Evolutionary conservation across 2,888 invertebrate genomes (phyloP).

Genomic region (Amphipoea lucens): DNA sequence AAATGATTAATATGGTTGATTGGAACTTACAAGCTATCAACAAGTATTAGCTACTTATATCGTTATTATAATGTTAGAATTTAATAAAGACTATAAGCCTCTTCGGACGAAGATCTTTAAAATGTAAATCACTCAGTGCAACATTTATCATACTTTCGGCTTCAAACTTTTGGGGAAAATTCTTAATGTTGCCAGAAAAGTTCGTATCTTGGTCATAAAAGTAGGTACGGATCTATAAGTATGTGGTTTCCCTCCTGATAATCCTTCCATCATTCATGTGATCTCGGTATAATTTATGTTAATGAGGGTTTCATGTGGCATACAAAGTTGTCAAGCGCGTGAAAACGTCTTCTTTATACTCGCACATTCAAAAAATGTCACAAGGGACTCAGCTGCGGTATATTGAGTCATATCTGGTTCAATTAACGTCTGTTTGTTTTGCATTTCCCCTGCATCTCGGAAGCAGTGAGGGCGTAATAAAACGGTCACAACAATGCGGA

Average conservation of each 20-base stretch:
- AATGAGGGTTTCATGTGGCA: constrained; percentile 48
- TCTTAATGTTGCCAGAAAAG: constrained; percentile 39
- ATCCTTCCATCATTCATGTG: constrained; percentile 56
- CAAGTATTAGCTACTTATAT: constrained; percentile 10
- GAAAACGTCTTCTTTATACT: constrained; percentile 24
- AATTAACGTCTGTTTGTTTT: constrained; percentile 83
- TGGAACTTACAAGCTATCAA: constrained; percentile 33
- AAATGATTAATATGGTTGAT: constrained; percentile 74
- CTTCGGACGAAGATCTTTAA: constrained; percentile 8
- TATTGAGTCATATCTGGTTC: constrained; percentile 76
- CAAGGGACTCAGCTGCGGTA: constrained; percentile 44
- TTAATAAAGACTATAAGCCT: constrained; percentile 5
- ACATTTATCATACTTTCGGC: constrained; percentile 32
- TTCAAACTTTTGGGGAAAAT: constrained; percentile 31
- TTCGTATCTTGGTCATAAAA: constrained; percentile 23
- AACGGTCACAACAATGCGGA: constrained; percentile 86
- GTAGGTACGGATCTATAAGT: constrained; percentile 32
- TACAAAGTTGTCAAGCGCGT: constrained; percentile 48
- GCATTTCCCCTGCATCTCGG: constrained; percentile 82
- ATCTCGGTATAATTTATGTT: constrained; percentile 55
- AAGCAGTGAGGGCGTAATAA: constrained; percentile 79
- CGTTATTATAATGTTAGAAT: constrained; percentile 4
- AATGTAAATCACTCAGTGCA: constrained; percentile 31
- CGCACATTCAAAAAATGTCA: constrained; percentile 30
- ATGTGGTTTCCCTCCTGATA: constrained; percentile 41